Evolutionary conservation across 92 coral and sea anemone genomes (phyloP), one percentile per base, ranked within the genome.

Genomic region (Hydrozoanthus gracilis): DNA sequence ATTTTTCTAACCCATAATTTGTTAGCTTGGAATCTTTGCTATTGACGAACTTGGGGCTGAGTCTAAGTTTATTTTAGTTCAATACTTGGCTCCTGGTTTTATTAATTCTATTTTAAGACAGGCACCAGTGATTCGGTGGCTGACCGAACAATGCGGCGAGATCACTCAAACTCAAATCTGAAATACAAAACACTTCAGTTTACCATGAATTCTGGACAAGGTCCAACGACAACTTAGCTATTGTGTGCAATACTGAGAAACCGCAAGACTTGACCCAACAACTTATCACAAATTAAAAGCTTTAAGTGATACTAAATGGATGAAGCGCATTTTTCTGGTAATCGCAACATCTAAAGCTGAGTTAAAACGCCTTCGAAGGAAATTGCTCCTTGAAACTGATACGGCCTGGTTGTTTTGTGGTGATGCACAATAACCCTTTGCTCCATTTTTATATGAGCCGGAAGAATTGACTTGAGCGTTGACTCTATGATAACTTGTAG

Each of bases 211-310:
- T 11, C 64, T 58, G 64, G 64, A 58, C 64, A 58, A 7, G 15
- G 15, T 58, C 64, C 64, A 58, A 58, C 64, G 15, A 58, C 4
- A 58, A 58, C 64, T 58, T 8, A 58, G 12, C 15, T 16, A 15
- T 79, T 45, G 62, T 80, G 10, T 54, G 62, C 44, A 15, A 49
- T 48, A 80, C 64, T n/a, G 47, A 10, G 85, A 79, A 66, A 80
- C 85, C 85, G 55, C 85, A 65, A 80, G 82, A 9, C 74, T 80
- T 80, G 85, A 80, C 74, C 62, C 16, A 27, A 44, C 44, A 80
- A 18, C 60, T 62, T 47, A 17, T 15, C 71, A 78, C 79, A 74
- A 74, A 20, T 74, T 74, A n/a, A 76, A 76, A 76, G 65, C 48
- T 51, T 73, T 17, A 67, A 64, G 47, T 64, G 72, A n/a, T 67